Conservation (phyloP, 2,113 vertebrate species). For the Colossoma macropomum region DNA sequence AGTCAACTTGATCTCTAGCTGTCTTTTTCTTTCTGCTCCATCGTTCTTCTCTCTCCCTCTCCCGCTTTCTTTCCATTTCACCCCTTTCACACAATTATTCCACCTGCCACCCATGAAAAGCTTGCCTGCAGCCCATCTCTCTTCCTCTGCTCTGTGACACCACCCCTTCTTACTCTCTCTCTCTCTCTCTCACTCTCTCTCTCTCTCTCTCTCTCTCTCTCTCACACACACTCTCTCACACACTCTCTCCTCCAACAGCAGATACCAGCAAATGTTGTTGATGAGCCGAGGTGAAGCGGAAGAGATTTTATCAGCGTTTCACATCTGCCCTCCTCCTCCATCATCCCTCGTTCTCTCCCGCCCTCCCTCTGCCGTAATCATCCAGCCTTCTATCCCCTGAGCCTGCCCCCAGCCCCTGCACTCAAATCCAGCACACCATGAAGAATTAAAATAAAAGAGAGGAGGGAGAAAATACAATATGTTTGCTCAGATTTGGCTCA, state of each 20-base stretch:
- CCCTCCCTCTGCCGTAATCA: slow-evolving; percentile 18
- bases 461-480: slow-evolving; percentile 41
- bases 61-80: slow-evolving; percentile 49
- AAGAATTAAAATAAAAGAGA: slow-evolving; percentile 65
- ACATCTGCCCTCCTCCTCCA: slow-evolving; percentile 40
- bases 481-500: slow-evolving; percentile 62
- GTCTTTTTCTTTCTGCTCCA: slow-evolving; percentile 20
- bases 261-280: slow-evolving; percentile 44
- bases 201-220: slow-evolving; percentile 33
- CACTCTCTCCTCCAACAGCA: slow-evolving; percentile 11
- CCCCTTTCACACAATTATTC: slow-evolving; percentile 45
- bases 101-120: slow-evolving; percentile 39
- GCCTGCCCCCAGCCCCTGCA: slow-evolving; percentile 32
- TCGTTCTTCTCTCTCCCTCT: slow-evolving; percentile 2
- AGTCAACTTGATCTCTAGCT: slow-evolving; percentile 34
- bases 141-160: neutral
- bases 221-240: neutral
- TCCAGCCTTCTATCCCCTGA: slow-evolving; percentile 28
- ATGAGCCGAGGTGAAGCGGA: slow-evolving; percentile 44
- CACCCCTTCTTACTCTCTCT: slow-evolving; percentile 14
- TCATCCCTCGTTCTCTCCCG: neutral
- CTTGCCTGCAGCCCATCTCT: slow-evolving; percentile 9
- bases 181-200: slow-evolving; percentile 25
- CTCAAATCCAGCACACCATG: slow-evolving; percentile 58
- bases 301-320: slow-evolving; percentile 53